Base-by-base conservation (phyloP, 2,888 invertebrate species). In the Opisthograptis luteolata region DNA sequence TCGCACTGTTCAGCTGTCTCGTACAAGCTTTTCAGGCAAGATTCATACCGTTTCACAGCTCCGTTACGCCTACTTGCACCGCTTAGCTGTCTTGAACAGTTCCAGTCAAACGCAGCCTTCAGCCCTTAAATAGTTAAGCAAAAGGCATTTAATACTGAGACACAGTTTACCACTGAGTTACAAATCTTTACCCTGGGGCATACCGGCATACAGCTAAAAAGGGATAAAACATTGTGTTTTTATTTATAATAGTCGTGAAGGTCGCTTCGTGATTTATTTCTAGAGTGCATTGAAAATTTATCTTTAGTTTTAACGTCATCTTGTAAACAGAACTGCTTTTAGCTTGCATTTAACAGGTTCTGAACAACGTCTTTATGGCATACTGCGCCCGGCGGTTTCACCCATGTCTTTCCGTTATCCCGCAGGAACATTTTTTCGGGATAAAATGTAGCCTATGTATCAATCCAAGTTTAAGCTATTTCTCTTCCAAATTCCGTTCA, bases 41-140 rank as follows among this genome's bases (percentile, higher is more conserved):
- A n/a, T n/a, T n/a, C n/a, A n/a, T n/a, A n/a, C n/a, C n/a, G n/a
- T n/a, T n/a, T n/a, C n/a, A n/a, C n/a, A n/a, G n/a, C n/a, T n/a
- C n/a, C n/a, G n/a, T n/a, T n/a, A n/a, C n/a, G n/a, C n/a, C n/a
- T n/a, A n/a, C n/a, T n/a, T n/a, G n/a, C n/a, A n/a, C n/a, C n/a
- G n/a, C n/a, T n/a, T n/a, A n/a, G n/a, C n/a, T n/a, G n/a, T n/a
- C n/a, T n/a, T n/a, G n/a, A n/a, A 42, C 12, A 10, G n/a, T n/a
- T 39, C 39, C 42, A 45, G 45, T n/a, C n/a, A n/a, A n/a, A n/a
- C n/a, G n/a, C n/a, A n/a, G 19, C 28, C 43, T 43, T 37, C 34
- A 32, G 31, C 20, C 52, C 48, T 54, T 46, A 54, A 56, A 58
- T 53, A 51, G 59, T 54, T 48, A 37, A 59, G 44, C 28, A 47